These are phyloP conservation scores for Antitype chi DNA, from an alignment of 2,888 invertebrate species.

Conservation along the genomic window DNA sequence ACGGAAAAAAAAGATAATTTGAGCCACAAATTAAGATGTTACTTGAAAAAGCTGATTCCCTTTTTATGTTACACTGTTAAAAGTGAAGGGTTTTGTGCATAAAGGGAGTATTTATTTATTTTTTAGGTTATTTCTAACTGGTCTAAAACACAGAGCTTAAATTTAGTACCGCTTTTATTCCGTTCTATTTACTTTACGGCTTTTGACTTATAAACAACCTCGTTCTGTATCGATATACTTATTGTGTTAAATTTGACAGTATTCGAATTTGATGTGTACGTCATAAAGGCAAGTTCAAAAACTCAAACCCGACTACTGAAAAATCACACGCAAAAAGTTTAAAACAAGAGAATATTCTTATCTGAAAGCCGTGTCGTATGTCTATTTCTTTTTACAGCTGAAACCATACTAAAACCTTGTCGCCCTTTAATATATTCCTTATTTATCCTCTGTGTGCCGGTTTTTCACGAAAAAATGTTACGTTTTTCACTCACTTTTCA, in stretches of 20 bases:
- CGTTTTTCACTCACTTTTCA: background rate
- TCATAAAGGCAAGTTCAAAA: no score
- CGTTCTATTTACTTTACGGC: background rate
- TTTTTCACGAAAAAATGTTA: background rate
- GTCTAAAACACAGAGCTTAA: background rate
- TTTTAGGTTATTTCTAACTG: conserved; percentile 15
- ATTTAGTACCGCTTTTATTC: background rate
- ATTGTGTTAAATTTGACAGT: no score
- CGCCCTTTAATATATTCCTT: background rate
- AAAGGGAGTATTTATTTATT: conserved; percentile 10
- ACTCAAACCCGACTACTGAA: no score
- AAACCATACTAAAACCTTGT: background rate
- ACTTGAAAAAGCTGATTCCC: conserved; percentile 18
- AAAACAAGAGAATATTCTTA: no score
- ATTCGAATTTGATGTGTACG: no score
- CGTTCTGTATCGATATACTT: background rate
- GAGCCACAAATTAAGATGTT: conserved; percentile 46
- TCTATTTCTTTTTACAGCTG: background rate
- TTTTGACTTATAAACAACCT: background rate
- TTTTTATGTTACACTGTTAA: conserved; percentile 42
- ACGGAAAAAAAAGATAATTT: conserved; percentile 42
- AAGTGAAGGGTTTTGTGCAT: conserved; percentile 14
- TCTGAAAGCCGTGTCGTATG: no score
- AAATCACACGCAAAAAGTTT: no score
- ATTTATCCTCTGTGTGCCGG: background rate